Percentiles rank a stretch among this genome's conserved stretches.
phyloP scores from a whole-genome alignment of 2,888 invertebrate species.

The Ptilodon capucinus region DNA sequence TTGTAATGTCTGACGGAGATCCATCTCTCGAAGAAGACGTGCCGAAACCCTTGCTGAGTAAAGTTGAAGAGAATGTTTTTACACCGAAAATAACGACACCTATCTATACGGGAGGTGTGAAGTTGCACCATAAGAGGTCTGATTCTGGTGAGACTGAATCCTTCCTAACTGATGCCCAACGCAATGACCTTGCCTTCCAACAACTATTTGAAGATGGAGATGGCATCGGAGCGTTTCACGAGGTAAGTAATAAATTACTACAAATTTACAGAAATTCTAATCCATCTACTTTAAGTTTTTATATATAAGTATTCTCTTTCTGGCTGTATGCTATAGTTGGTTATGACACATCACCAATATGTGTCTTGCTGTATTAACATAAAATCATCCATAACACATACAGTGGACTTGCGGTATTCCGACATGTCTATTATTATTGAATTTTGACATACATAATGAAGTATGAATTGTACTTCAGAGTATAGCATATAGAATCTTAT shows the following conservation, averaged over 20 bases:
- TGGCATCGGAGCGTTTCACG: conserved; percentile 59
- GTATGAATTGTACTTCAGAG: too few relatives aligned
- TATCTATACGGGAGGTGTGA: conserved; percentile 67
- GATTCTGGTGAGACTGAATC: conserved; percentile 68
- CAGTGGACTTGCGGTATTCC: too few relatives aligned
- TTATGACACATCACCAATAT: too few relatives aligned
- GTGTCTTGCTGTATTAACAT: too few relatives aligned
- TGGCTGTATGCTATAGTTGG: neutral
- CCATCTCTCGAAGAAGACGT: conserved; percentile 78
- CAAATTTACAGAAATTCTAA: too few relatives aligned
- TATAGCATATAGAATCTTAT: too few relatives aligned
- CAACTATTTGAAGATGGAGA: conserved; percentile 70
- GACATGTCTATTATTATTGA: too few relatives aligned
- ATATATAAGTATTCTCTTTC: neutral
- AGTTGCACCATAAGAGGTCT: conserved; percentile 63
- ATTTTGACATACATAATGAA: too few relatives aligned
- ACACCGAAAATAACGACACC: conserved; percentile 75
- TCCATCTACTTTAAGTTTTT: too few relatives aligned
- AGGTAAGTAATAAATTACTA: conserved; percentile 60
- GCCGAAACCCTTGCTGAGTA: conserved; percentile 66
- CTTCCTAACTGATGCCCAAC: conserved; percentile 67
- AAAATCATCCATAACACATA: too few relatives aligned
- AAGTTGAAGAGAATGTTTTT: conserved; percentile 72
- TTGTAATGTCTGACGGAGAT: conserved; percentile 80
- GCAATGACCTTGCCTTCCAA: conserved; percentile 73